These are phyloP conservation scores for Cyprinodon variegatus DNA, from an alignment of 2,113 vertebrate genomes.

Conservation along the genomic window DNA sequence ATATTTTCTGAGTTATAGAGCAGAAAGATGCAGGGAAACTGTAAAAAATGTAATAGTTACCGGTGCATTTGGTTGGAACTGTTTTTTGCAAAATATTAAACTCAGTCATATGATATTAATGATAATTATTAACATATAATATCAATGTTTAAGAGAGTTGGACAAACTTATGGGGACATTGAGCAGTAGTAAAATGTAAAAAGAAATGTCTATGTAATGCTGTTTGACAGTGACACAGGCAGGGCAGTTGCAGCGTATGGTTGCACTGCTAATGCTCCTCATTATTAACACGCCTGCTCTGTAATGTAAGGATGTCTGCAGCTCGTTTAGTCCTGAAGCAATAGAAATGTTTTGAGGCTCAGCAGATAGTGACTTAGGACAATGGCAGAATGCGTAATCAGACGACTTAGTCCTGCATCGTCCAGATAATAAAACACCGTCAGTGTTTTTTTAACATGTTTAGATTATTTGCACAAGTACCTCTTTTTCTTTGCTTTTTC, in stretches of 20 bases:
- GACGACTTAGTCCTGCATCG: conserved; percentile 12
- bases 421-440: conserved; percentile 16
- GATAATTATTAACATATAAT: too few relatives aligned
- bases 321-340: conserved; percentile 32
- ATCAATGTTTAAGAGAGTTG: too few relatives aligned
- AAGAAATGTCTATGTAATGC: conserved; percentile 31
- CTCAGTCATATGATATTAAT: too few relatives aligned
- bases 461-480: conserved; percentile 11
- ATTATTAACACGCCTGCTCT: conserved; percentile 29
- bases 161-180: not conserved
- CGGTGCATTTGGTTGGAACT: not conserved
- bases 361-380: conserved; percentile 45
- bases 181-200: conserved; percentile 21
- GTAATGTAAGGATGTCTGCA: conserved; percentile 28
- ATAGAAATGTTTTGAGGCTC: conserved; percentile 15
- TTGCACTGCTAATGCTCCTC: conserved; percentile 51
- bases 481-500: conserved; percentile 11
- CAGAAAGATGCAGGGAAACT: conserved; percentile 13
- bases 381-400: conserved; percentile 33
- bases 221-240: conserved; percentile 16
- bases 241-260: conserved; percentile 19
- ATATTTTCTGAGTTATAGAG: conserved; percentile 21
- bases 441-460: conserved; percentile 19
- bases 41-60: conserved; percentile 18
- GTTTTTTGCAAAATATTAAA: not conserved